Evolutionary conservation across 2,888 invertebrate species (phyloP).

Genomic region (Stictocephala bisonia): DNA sequence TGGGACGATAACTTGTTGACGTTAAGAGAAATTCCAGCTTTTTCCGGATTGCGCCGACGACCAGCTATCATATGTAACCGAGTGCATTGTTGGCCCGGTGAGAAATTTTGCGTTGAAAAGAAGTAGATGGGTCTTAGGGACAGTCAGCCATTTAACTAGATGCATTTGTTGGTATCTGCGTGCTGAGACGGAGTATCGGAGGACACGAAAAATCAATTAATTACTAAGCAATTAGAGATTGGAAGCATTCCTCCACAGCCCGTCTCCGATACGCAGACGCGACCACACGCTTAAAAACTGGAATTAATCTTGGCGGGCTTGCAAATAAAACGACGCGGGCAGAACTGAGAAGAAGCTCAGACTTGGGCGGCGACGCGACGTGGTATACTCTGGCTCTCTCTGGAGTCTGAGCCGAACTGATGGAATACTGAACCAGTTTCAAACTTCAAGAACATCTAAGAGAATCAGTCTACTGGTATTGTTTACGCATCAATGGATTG

Average conservation of each 20-base stretch:
- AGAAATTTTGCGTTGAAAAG: constrained; percentile 37
- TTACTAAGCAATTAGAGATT: constrained; percentile 50
- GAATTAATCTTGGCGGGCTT: constrained; percentile 51
- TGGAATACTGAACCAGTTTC: too few species aligned
- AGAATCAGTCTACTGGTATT: too few species aligned
- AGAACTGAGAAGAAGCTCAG: not conserved
- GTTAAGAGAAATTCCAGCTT: too few species aligned
- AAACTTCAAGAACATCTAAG: too few species aligned
- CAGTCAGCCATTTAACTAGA: constrained; percentile 37
- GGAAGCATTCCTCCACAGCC: constrained; percentile 30
- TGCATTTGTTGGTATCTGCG: constrained; percentile 46
- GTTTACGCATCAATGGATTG: too few species aligned
- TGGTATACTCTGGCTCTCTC: constrained; percentile 28
- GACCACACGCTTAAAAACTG: constrained; percentile 45
- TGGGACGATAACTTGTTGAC: too few species aligned
- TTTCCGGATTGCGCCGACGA: too few species aligned
- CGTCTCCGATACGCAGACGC: constrained; percentile 24
- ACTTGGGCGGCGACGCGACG: too few species aligned
- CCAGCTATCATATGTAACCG: too few species aligned
- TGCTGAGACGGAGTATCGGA: constrained; percentile 29
- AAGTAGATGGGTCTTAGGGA: constrained; percentile 29
- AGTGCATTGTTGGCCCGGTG: constrained; percentile 35
- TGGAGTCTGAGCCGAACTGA: too few species aligned
- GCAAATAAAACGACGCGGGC: constrained; percentile 37
- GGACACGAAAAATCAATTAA: constrained; percentile 51